A percentile compares a stretch with the other conserved stretches of the same genome.
Evolutionary conservation across 2,113 vertebrate species (phyloP).

Genomic region (Gallinago jamesoni): DNA sequence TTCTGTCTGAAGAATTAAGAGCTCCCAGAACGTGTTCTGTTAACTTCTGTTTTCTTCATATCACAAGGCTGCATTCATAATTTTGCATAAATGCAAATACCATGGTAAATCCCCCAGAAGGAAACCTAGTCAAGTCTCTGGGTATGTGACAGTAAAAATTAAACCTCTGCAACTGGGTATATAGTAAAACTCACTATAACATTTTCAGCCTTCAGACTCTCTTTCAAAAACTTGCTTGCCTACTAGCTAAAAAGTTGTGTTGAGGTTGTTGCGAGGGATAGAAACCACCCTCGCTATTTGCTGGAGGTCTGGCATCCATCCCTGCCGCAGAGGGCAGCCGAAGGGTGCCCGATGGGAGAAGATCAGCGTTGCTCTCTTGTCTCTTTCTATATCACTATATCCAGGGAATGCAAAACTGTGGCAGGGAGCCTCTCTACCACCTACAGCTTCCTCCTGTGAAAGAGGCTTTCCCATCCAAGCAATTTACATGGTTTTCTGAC

Average conservation of each 20-base stretch:
- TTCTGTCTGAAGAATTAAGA: neutral
- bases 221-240: neutral
- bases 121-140: neutral
- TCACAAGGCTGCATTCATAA: neutral
- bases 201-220: neutral
- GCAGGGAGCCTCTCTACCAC: slow-evolving; percentile 34
- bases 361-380: neutral
- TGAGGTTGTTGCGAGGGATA: neutral
- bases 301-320: neutral
- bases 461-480: slow-evolving; percentile 40
- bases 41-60: neutral
- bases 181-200: neutral
- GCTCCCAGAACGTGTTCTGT: neutral
- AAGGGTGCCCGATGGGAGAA: neutral
- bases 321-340: fast-evolving
- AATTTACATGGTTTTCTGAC: slow-evolving; percentile 48
- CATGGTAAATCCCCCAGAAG: neutral
- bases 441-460: slow-evolving; percentile 40
- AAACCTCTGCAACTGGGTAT: neutral
- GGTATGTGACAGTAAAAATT: neutral
- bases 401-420: neutral
- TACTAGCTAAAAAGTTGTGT: neutral
- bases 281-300: neutral
- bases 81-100: neutral
- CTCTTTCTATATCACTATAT: neutral